Base-by-base conservation (phyloP, 1,140 invertebrate species). In the Eulimnadia texana region DNA sequence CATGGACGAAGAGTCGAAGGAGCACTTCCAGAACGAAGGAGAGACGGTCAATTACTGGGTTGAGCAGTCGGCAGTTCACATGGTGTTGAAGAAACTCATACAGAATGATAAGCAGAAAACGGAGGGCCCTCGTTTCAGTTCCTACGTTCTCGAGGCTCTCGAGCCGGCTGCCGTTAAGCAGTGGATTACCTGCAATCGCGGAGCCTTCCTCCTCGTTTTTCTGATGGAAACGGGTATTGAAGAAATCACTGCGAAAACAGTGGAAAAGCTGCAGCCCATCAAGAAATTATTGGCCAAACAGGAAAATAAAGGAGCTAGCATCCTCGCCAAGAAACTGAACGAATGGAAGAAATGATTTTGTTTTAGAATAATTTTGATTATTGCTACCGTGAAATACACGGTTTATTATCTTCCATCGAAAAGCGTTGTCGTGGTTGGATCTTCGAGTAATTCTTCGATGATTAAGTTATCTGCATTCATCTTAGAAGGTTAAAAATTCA, bases 51-150 rank as follows among this genome's bases (percentile, higher is more conserved):
- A 75, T 16, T 70, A 77, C 9, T 80, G 81, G 9, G 76, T 92
- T n/a, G 89, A 93, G 74, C 81, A 90, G 71, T 72, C 84, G 0
- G 88, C 85, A 13, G 76, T 89, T 61, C 87, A 91, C 71, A 80
- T 85, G 76, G 80, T 82, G 33, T 69, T 92, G 2, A 92, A 92
- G 66, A 88, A 89, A 72, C 72, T 93, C 16, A 80, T 89, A 19
- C 74, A 79, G 57, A 72, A 82, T 58, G 86, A 90, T 66, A 77
- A 77, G 57, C 68, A 73, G 1, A 70, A 76, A 49, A 29, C 33
- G 13, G 24, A 63, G 20, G 47, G 29, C 2, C 49, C 49, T 2
- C 33, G 29, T 50, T 63, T 63, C 29, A 51, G 56, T 47, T 22
- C 24, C 11, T 22, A 33, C 1, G 11, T 63, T 9, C 24, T 63